phyloP scores from a whole-genome alignment of 2,888 invertebrate genomes.

The Reticulitermes lucifugus region DNA sequence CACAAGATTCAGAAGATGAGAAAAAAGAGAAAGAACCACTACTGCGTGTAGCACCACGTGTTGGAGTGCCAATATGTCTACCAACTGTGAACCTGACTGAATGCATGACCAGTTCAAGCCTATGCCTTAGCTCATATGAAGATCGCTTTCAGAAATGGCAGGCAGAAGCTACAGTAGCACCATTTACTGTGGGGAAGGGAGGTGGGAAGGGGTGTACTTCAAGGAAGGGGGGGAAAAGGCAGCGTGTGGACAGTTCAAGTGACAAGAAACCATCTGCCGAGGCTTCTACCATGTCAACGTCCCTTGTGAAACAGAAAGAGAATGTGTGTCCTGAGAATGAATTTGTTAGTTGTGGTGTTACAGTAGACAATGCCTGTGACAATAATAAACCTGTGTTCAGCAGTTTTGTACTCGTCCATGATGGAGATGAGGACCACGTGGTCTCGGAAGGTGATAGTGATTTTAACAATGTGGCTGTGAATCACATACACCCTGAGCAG shows the following conservation, averaged over 20 bases:
- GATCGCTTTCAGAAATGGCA: constrained; percentile 64
- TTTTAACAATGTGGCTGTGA: constrained; percentile 59
- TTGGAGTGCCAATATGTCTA: constrained; percentile 74
- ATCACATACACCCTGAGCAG: constrained; percentile 59
- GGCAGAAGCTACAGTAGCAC: neutral
- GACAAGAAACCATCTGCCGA: constrained; percentile 51
- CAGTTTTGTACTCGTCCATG: neutral
- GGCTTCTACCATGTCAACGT: constrained; percentile 53
- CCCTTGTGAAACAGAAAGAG: constrained; percentile 61
- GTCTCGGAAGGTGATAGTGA: constrained; percentile 2
- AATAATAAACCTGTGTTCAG: constrained; percentile 12
- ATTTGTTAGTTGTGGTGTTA: constrained; percentile 20
- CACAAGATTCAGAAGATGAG: constrained; percentile 21
- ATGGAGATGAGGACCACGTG: neutral
- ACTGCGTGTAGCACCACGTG: constrained; percentile 66
- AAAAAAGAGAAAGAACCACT: constrained; percentile 53
- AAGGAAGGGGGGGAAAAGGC: constrained; percentile 68
- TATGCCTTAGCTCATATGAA: constrained; percentile 82
- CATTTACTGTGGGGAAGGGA: neutral
- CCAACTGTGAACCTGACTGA: constrained; percentile 81
- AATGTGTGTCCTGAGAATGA: constrained; percentile 19
- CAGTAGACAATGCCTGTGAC: constrained; percentile 56
- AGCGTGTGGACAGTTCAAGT: constrained; percentile 64
- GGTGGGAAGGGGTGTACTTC: constrained; percentile 9
- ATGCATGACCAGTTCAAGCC: constrained; percentile 80